Base-by-base conservation (phyloP, 2,888 invertebrate species). In the Lasioglossum marginatum region DNA sequence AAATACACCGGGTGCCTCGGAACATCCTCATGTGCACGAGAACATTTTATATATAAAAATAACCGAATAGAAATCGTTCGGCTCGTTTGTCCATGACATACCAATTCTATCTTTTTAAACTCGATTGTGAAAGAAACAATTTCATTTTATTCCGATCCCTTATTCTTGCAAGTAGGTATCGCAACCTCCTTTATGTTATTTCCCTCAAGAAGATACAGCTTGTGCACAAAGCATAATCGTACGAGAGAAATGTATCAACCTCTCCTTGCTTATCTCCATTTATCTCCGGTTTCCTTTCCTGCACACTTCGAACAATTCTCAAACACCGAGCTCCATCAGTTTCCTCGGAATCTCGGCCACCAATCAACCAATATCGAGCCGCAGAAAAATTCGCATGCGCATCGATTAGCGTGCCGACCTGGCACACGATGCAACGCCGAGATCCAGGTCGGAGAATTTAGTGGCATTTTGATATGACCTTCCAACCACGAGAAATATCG, bases 331-430 rank as follows among this genome's bases (percentile, higher is more conserved):
- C 31, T 63, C 16, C 60, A 16, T 31, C 31, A 4, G 16, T 63
- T 2, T 16, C 27, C 60, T 14, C 27, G 14, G 31, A 63, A 31
- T 63, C 60, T 63, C 60, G 60, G 27, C 27, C 40, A 14, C 19
- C 34, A 73, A n/a, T 63, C 72, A 60, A 57, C 43, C 70, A 31
- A 16, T 23, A 27, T 1, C 16, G n/a, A 45, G 6, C n/a, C 72
- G 19, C 19, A 19, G 34, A 48, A 70, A 77, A 78, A 78, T 52
- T 40, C 40, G 19, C 66, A 19, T 14, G 66, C 34, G 66, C 34
- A 60, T 60, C 66, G 66, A 66, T 66, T 66, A 66, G 66, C 34
- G 34, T 34, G 16, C 34, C 34, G 34, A 66, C 34, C 60, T 27
- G 60, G 60, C 27, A 14, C 60, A 27, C 27, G 27, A 1, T 60